phyloP scores from a whole-genome alignment of 1,140 invertebrate genomes.

The Mamestra configurata region DNA sequence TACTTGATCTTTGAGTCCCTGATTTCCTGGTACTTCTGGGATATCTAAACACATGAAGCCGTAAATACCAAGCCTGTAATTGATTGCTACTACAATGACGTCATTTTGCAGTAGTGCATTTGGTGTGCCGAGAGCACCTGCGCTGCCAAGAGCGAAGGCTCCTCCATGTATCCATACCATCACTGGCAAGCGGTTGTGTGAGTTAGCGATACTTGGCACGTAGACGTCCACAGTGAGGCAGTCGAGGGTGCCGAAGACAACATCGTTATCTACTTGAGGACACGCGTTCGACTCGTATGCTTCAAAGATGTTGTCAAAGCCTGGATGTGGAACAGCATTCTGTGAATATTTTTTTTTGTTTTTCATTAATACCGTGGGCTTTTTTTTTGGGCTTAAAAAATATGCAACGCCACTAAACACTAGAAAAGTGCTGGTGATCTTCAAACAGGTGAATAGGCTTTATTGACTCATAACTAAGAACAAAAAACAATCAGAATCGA shows the following conservation, averaged over 20 bases:
- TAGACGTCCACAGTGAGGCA: slow-evolving; percentile 32
- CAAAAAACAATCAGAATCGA: too few species aligned
- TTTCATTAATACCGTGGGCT: not conserved
- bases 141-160: not conserved
- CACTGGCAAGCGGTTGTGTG: slow-evolving; percentile 35
- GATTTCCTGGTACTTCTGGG: slow-evolving; percentile 40
- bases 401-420: too few species aligned
- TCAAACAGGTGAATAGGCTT: too few species aligned
- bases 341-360: not conserved
- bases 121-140: not conserved
- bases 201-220: slow-evolving; percentile 36
- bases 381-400: too few species aligned
- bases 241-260: not conserved
- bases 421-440: too few species aligned
- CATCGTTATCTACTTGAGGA: slow-evolving; percentile 13
- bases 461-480: too few species aligned
- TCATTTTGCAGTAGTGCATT: slow-evolving; percentile 36
- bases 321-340: slow-evolving; percentile 14
- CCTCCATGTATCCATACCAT: slow-evolving; percentile 41
- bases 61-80: slow-evolving; percentile 51
- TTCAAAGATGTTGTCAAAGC: slow-evolving; percentile 24
- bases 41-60: slow-evolving; percentile 47
- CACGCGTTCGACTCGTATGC: slow-evolving; percentile 32
- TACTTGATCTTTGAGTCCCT: slow-evolving; percentile 49
- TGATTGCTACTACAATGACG: slow-evolving; percentile 39